phyloP scores from a whole-genome alignment of 2,888 invertebrate species.

The Hemicrepidius hirtus region DNA sequence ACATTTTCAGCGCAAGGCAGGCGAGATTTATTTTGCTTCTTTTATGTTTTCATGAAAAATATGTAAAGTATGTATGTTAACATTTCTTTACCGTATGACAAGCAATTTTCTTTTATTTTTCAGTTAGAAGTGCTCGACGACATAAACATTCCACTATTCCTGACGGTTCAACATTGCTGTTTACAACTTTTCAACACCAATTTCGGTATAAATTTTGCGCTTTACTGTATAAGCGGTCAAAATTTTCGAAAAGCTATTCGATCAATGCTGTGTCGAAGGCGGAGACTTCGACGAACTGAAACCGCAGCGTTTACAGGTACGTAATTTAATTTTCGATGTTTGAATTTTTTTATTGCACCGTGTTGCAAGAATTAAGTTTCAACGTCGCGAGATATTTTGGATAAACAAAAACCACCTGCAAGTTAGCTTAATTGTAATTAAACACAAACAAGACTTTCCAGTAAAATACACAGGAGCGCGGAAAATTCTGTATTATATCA shows the following conservation, averaged over 20 bases:
- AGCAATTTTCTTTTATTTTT: slow-evolving; percentile 49
- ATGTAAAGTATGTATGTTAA: no score
- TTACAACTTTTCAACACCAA: slow-evolving; percentile 85
- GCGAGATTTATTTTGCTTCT: no score
- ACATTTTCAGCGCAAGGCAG: no score
- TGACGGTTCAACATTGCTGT: slow-evolving; percentile 77
- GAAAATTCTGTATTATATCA: background rate
- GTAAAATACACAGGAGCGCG: background rate
- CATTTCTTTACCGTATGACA: background rate
- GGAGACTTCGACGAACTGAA: slow-evolving; percentile 45
- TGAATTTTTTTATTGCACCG: no score
- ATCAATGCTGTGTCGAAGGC: slow-evolving; percentile 54
- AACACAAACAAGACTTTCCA: background rate
- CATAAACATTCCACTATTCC: slow-evolving; percentile 70
- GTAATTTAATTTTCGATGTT: slow-evolving; percentile 1
- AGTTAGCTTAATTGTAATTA: slow-evolving; percentile 1
- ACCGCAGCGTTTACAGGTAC: slow-evolving; percentile 56
- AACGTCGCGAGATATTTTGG: no score
- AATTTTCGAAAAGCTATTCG: slow-evolving; percentile 80
- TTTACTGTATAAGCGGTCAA: slow-evolving; percentile 88
- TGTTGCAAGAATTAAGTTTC: no score
- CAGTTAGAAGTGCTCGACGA: slow-evolving; percentile 71
- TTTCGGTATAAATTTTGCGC: slow-evolving; percentile 88
- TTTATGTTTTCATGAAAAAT: no score
- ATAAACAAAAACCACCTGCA: background rate